Base-by-base conservation (phyloP, 2,888 invertebrate species). In the Coenonympha arcania region DNA sequence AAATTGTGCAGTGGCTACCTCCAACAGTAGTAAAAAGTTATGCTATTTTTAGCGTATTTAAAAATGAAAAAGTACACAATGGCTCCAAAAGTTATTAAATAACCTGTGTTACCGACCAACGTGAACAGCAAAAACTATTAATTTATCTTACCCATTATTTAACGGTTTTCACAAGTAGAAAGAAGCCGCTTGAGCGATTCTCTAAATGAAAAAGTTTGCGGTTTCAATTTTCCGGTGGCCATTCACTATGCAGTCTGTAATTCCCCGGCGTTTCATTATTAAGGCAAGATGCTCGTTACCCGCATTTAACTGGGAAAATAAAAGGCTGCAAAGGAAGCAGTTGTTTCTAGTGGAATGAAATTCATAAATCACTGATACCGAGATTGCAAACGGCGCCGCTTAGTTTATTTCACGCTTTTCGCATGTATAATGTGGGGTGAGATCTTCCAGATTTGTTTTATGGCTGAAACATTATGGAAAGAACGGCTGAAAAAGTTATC, bases 261-360 rank as follows among this genome's bases (percentile, higher is more conserved):
- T 65, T 66, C 61, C 55, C 59, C 52, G 52, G 57, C 41, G 31
- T 76, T 73, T 68, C 69, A 71, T 79, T 77, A 75, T 73, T 65
- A 69, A 69, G 61, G 68, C 71, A 72, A 77, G 76, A 73, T 69
- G 71, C 76, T 77, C 75, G 76, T 79, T 79, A 76, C 71, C 43
- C 73, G 62, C 69, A 72, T 75, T 79, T 73, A 72, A 67, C 67
- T 67, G 59, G 60, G 61, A 72, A 73, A 72, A 71, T 63, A 64
- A 69, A 64, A 58, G 37, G 47, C 44, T 48, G 59, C 55, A 59
- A 66, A 66, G 65, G 65, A 68, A 70, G 60, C 67, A 65, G 70
- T 79, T 77, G 76, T 76, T 75, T 68, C 71, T 71, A 68, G 64
- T 71, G 66, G 71, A 80, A 81, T 81, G 73, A 77, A 76, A 76